These are phyloP conservation scores for Lordiphosa mommai DNA, from an alignment of 1,140 invertebrate species.

Conservation along the genomic window DNA sequence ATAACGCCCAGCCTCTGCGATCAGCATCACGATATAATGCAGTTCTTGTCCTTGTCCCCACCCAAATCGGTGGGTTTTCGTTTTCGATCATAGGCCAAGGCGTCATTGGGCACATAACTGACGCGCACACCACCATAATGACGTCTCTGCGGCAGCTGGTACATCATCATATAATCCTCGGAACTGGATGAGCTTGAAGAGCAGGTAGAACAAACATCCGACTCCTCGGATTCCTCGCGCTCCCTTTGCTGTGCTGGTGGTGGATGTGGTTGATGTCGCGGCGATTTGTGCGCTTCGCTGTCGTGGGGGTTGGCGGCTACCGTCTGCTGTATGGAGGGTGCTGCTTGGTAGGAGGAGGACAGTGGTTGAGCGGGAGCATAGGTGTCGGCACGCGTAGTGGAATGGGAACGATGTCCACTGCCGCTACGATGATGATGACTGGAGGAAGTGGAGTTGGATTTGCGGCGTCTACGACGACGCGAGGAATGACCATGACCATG, in stretches of 20 bases:
- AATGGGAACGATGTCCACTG: conserved; percentile 67
- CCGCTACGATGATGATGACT: conserved; percentile 57
- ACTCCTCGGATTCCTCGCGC: conserved; percentile 82
- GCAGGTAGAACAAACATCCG: conserved; percentile 91
- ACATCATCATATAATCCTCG: conserved; percentile 90
- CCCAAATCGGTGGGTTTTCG: conserved; percentile 81
- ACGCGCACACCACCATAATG: conserved; percentile 92
- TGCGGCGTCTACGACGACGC: conserved; percentile 60
- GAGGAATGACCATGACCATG: conserved; percentile 53
- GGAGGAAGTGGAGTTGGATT: conserved; percentile 49
- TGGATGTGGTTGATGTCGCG: conserved; percentile 15
- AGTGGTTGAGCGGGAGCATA: conserved; percentile 68
- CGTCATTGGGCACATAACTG: conserved; percentile 94
- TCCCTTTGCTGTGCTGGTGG: conserved; percentile 22
- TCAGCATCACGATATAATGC: conserved; percentile 86
- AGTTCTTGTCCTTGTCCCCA: conserved; percentile 84
- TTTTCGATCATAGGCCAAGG: conserved; percentile 87
- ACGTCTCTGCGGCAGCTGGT: conserved; percentile 88
- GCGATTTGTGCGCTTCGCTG: conserved; percentile 22
- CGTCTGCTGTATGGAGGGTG: conserved; percentile 51
- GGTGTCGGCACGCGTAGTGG: conserved; percentile 70
- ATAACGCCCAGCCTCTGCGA: too few species aligned
- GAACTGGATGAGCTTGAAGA: conserved; percentile 87
- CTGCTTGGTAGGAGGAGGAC: conserved; percentile 68
- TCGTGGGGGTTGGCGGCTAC: conserved; percentile 22